Evolutionary conservation across 2,888 invertebrate species (phyloP).

Genomic region (Conistra vaccinii): DNA sequence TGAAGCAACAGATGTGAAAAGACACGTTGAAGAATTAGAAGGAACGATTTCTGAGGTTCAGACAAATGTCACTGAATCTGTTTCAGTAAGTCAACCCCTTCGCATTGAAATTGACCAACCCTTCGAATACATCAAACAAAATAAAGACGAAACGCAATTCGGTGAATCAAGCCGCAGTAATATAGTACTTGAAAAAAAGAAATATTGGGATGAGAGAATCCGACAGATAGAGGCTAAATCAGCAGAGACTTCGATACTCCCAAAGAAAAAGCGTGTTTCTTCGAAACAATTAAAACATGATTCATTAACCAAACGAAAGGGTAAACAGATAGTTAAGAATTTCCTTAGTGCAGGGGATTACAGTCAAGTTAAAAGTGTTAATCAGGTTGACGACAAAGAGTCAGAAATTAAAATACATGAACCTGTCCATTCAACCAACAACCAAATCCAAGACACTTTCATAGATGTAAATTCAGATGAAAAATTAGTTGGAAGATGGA

Average conservation of each 20-base stretch:
- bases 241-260: constrained; percentile 77
- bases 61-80: constrained; percentile 88
- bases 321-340: constrained; percentile 85
- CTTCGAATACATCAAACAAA: constrained; percentile 50
- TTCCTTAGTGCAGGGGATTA: constrained; percentile 76
- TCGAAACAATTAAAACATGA: constrained; percentile 83
- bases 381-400: constrained; percentile 60
- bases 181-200: constrained; percentile 87
- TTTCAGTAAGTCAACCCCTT: constrained; percentile 89
- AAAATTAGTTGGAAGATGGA: constrained; percentile 85
- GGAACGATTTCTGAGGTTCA: constrained; percentile 90
- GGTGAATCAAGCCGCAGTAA: constrained; percentile 77
- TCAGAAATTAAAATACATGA: constrained; percentile 60
- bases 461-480: constrained; percentile 65
- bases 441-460: constrained; percentile 40
- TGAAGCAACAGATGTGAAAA: constrained; percentile 89
- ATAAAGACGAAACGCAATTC: constrained; percentile 76
- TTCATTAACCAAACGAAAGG: constrained; percentile 85
- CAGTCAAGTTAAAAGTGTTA: constrained; percentile 67
- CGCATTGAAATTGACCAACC: constrained; percentile 68
- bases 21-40: constrained; percentile 82
- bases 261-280: constrained; percentile 79
- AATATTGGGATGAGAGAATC: constrained; percentile 89
- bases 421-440: constrained; percentile 20
- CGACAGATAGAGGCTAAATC: constrained; percentile 84